Conservation (phyloP, 2,888 invertebrate species). For the Agrypnus murinus region DNA sequence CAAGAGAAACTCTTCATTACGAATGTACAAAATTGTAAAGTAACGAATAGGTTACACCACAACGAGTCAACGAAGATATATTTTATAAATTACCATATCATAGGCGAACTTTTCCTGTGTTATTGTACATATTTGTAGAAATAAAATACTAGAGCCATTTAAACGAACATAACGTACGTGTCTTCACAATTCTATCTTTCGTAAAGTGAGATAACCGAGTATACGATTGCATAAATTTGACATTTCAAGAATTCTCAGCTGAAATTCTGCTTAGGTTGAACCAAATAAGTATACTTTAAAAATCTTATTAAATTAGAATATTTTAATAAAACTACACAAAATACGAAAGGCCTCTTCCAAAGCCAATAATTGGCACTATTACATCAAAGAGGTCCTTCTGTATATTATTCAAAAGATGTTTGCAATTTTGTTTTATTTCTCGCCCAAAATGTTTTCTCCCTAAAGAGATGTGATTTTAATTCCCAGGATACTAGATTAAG, state of each 20-base stretch:
- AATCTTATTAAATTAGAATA: slow-evolving; percentile 10
- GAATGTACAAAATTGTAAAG: slow-evolving; percentile 66
- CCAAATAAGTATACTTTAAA: slow-evolving; percentile 1
- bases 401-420: neutral
- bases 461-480: slow-evolving; percentile 4
- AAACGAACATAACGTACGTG: slow-evolving; percentile 61
- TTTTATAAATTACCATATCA: slow-evolving; percentile 69
- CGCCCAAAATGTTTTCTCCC: no score
- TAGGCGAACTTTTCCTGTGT: slow-evolving; percentile 60
- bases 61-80: slow-evolving; percentile 64
- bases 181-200: slow-evolving; percentile 58
- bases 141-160: slow-evolving; percentile 54
- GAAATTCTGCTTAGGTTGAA: slow-evolving; percentile 12
- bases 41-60: slow-evolving; percentile 61
- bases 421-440: neutral
- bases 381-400: neutral
- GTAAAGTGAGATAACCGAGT: slow-evolving; percentile 61
- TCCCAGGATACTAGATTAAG: neutral
- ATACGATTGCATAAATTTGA: slow-evolving; percentile 61
- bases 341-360: no score
- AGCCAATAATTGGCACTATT: no score
- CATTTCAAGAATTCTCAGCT: slow-evolving; percentile 30
- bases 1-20: slow-evolving; percentile 40
- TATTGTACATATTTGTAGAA: slow-evolving; percentile 61
- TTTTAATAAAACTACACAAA: no score